Base-by-base conservation (phyloP, 2,888 invertebrate species). In the Punctoribates punctum region DNA sequence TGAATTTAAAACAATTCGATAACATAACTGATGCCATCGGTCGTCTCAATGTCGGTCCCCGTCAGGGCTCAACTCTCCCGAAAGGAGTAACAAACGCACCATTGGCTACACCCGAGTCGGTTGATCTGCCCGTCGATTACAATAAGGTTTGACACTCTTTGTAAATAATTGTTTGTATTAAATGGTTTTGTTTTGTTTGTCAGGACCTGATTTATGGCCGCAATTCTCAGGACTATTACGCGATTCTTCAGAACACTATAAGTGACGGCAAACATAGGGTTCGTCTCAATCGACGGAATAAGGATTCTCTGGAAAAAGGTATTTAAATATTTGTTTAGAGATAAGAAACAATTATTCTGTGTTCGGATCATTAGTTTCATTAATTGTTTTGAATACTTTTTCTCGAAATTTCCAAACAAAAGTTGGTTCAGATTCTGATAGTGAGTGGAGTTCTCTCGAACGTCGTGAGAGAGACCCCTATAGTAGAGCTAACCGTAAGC, bases 1-100 rank as follows among this genome's bases (percentile, higher is more conserved):
- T 94, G 83, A 93, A 94, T 83, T 87, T 93, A 87, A 92, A 92
- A 84, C 93, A 93, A 84, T 94, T 91, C 84, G 90, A 91, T 73
- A 89, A 93, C 85, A 93, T 94, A 78, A 92, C 92, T 81, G 93
- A 94, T 83, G 93, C 92, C 6, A 88, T 94, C 70, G 88, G 81
- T 62, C 81, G 81, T 78, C 78, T 82, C 74, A 82, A 79, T 88
- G 85, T 85, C 88, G 82, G 86, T 88, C 46, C 72, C 17, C 72
- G 72, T 25, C 72, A 72, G 46, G 70, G 70, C 38, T 72, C 72
- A 9, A 46, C 72, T 25, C 8, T 85, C 83, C 82, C 83, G 51
- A 82, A 81, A 73, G 78, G 79, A 46, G 73, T 80, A 48, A 65
- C 89, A 80, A 88, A 89, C 84, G 90, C 91, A 79, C 91, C 91